Evolutionary conservation across 2,888 invertebrate species (phyloP), one percentile per base, ranked within the genome.

Genomic region (Pseudolycoriella hygida): DNA sequence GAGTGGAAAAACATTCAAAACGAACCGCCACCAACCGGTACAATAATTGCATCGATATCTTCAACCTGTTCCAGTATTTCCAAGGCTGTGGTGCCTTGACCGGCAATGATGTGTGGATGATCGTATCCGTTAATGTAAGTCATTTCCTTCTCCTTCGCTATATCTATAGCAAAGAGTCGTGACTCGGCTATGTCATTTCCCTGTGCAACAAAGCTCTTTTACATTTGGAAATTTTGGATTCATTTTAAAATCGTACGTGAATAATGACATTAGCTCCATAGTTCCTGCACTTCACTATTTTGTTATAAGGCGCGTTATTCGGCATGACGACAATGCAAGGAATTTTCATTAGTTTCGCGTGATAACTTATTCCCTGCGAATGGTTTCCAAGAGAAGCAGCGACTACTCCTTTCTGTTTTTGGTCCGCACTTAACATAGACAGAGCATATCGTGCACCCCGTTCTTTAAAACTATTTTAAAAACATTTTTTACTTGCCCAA

Each of bases 351-450:
- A 73, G 70, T 52, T 73, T 68, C 1, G 86, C 87, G 59, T 88
- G 88, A 60, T 82, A 89, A 51, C 80, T 77, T 40, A 88, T 57
- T 0, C 68, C 76, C 53, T 88, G 77, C 0, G 96, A 93, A 65
- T 96, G 94, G 62, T 94, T 96, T 1, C 94, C 94, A 44, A 93
- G 73, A 0, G 92, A 92, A 0, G 94, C 93, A 1, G 93, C 87
- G 47, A 92, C 86, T 0, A 94, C 89, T 2, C 94, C 94, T 3
- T 62, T 67, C 45, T 67, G 62, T 56, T 77, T 80, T 53, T 85
- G 77, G 32, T 83, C 80, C 45, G 74, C 69, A 2, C 77, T 66
- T 3, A 94, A 67, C 61, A 80, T 80, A 41, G 87, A 62, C 41
- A 94, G 66, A 0, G 88, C 82, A 57, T 88, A 87, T 14, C 92